These are phyloP conservation scores for Petrophora chlorosata DNA, from an alignment of 2,888 invertebrate species.

Conservation along the genomic window DNA sequence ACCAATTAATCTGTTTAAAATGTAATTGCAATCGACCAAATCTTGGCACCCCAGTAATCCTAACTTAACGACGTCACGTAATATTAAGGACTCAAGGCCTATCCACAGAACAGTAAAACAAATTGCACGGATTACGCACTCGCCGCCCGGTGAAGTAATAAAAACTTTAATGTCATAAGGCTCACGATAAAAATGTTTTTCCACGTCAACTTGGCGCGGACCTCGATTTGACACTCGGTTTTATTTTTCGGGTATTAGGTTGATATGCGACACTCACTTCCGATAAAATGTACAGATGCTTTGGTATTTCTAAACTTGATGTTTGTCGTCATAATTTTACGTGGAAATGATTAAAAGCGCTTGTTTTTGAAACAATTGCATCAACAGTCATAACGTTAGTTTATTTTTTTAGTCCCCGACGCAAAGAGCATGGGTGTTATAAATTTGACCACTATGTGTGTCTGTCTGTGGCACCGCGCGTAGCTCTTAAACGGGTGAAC, in stretches of 20 bases:
- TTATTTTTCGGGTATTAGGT: conserved; percentile 20
- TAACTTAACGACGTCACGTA: conserved; percentile 45
- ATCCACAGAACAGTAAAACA: conserved; percentile 41
- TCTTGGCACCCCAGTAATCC: conserved; percentile 31
- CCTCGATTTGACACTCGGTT: conserved; percentile 17
- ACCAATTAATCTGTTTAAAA: conserved; percentile 1
- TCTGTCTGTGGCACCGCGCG: no score
- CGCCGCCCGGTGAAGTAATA: conserved; percentile 35
- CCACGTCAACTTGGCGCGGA: conserved; percentile 11
- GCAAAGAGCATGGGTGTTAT: no score
- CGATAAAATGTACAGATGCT: no score
- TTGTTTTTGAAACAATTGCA: no score
- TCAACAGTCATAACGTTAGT: no score
- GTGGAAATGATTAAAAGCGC: no score
- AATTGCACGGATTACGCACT: conserved; percentile 48
- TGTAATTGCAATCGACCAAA: conserved; percentile 12
- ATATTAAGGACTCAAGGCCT: conserved; percentile 44
- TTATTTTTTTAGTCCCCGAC: no score
- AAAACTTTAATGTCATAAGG: conserved; percentile 34
- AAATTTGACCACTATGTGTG: no score
- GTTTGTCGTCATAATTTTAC: no score
- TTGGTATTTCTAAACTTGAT: no score
- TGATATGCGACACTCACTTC: conserved; percentile 11
- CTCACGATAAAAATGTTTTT: conserved; percentile 25
- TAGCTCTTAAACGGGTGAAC: no score